Conservation (phyloP, 1,140 invertebrate species). For the Carcinoscorpius rotundicauda region DNA sequence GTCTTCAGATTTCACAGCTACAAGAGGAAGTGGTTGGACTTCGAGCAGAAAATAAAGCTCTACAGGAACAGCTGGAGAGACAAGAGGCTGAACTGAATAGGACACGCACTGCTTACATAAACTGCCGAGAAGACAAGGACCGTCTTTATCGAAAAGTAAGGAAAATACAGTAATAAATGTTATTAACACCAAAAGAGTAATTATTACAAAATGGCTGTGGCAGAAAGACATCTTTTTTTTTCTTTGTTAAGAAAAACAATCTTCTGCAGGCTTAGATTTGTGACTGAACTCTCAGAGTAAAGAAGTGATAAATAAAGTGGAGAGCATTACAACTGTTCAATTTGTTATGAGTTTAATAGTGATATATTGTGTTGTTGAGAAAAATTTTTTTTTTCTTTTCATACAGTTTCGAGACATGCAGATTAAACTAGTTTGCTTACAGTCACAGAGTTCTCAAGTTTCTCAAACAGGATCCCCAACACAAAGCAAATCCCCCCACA, state of each 20-base stretch:
- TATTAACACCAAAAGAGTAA: too few relatives aligned
- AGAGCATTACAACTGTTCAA: too few relatives aligned
- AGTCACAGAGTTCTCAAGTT: conserved; percentile 21
- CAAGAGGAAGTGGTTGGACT: conserved; percentile 27
- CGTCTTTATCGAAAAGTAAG: conserved; percentile 23
- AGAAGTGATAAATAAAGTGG: too few relatives aligned
- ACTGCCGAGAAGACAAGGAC: conserved; percentile 33
- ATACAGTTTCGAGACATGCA: conserved; percentile 29
- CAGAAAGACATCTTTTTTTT: too few relatives aligned
- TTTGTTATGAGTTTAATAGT: too few relatives aligned
- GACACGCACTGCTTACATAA: conserved; percentile 27
- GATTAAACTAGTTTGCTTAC: conserved; percentile 25
- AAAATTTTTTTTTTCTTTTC: too few relatives aligned
- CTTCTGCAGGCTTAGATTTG: too few relatives aligned
- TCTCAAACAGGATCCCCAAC: conserved; percentile 24
- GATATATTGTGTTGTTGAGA: too few relatives aligned
- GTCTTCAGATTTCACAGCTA: conserved; percentile 22
- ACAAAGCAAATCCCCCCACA: conserved; percentile 23
- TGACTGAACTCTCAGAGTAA: too few relatives aligned
- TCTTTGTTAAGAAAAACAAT: too few relatives aligned
- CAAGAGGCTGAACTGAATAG: conserved; percentile 33
- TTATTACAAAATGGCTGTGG: too few relatives aligned
- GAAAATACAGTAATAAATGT: too few relatives aligned
- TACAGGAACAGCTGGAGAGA: conserved; percentile 31
- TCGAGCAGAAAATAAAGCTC: conserved; percentile 28